phyloP scores from a whole-genome alignment of 2,113 vertebrate genomes.

The Lucifuga dentata region DNA sequence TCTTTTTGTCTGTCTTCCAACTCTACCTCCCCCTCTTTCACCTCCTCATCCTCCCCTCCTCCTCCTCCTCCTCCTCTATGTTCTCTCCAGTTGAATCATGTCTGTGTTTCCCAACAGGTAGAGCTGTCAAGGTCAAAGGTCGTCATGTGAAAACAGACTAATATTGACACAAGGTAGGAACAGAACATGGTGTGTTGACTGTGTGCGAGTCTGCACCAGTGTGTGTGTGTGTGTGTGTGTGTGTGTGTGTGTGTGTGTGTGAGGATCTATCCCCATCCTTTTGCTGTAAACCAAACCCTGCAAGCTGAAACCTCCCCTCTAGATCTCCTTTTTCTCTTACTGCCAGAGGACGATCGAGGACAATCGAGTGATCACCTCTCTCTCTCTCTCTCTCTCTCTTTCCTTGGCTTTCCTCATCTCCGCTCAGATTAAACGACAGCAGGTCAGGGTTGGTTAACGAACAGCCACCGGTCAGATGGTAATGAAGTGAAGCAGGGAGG shows the following conservation, averaged over 20 bases:
- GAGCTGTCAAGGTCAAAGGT: conserved; percentile 59
- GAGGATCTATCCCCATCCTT: not conserved
- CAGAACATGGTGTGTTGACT: conserved; percentile 17
- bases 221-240: conserved; percentile 4
- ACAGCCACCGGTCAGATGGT: conserved; percentile 39
- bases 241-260: not conserved
- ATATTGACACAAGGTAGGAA: conserved; percentile 59
- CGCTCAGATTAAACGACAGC: conserved; percentile 22
- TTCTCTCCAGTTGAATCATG: not conserved
- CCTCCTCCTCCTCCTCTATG: too few relatives aligned
- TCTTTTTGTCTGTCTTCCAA: too few relatives aligned
- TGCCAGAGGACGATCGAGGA: conserved; percentile 27
- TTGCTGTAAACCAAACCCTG: conserved; percentile 34
- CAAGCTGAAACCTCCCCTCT: conserved; percentile 21
- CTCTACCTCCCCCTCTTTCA: too few relatives aligned
- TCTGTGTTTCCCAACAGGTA: conserved; percentile 60
- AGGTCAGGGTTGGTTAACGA: conserved; percentile 49
- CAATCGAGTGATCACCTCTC: conserved; percentile 1
- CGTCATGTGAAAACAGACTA: conserved; percentile 35
- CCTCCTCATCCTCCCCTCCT: too few relatives aligned
- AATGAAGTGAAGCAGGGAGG: not conserved
- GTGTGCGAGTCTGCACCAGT: too few relatives aligned
- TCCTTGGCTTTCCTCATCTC: conserved; percentile 4
- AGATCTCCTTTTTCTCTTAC: too few relatives aligned
- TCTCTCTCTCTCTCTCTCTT: not conserved